Evolutionary conservation across 2,113 vertebrate species (phyloP).

Genomic region (Channa maculata): DNA sequence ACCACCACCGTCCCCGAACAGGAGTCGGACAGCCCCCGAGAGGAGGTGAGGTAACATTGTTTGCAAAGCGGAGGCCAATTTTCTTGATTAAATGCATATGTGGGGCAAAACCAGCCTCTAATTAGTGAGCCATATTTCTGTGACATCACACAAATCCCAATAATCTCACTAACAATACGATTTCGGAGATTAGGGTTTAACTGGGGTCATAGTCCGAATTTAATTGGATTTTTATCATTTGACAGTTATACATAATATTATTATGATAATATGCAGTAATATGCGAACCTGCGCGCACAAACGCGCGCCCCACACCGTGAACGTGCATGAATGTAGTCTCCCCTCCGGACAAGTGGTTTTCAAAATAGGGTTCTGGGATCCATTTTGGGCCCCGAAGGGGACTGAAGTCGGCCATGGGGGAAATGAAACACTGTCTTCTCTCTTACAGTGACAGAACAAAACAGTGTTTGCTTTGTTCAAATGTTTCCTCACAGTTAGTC

Average conservation of each 20-base stretch:
- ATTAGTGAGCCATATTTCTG: background rate
- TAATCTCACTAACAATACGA: conserved; percentile 7
- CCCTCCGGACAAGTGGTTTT: conserved; percentile 21
- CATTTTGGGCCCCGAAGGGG: conserved; percentile 9
- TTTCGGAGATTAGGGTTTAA: conserved; percentile 7
- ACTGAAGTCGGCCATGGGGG: background rate
- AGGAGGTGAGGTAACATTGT: conserved; percentile 75
- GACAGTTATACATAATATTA: background rate
- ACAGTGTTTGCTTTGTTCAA: background rate
- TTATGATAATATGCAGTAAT: background rate
- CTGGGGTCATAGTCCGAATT: background rate
- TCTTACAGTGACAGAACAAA: background rate
- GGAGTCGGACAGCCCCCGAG: conserved; percentile 74
- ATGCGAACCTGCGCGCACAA: conserved; percentile 15
- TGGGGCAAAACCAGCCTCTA: background rate
- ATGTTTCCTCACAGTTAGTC: background rate
- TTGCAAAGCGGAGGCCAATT: conserved; percentile 1
- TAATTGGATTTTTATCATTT: background rate
- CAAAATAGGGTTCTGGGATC: conserved; percentile 36
- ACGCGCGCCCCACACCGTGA: conserved; percentile 46
- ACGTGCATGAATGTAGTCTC: conserved; percentile 25
- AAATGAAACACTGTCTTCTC: background rate
- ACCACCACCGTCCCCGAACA: conserved; percentile 74
- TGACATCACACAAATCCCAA: background rate
- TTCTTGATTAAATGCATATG: background rate